A percentile compares a stretch with the other conserved stretches of the same genome.
These are phyloP conservation scores for Rhopalosiphum nymphaeae DNA, from an alignment of 2,888 invertebrate species.

Conservation along the genomic window DNA sequence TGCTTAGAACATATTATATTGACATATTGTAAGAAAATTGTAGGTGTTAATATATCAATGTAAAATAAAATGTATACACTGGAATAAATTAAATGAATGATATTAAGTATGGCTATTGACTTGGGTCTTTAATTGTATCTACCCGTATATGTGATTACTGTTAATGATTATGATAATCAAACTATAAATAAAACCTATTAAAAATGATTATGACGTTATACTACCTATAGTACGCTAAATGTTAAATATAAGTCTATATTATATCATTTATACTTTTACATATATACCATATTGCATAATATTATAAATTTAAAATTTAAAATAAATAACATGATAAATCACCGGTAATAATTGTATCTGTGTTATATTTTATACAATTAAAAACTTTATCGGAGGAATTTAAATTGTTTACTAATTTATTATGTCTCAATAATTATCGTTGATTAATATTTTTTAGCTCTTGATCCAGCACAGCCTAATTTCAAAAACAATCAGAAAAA, in stretches of 20 bases:
- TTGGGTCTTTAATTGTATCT: background rate
- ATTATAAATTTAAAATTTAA: background rate
- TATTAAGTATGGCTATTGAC: background rate
- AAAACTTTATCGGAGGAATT: background rate
- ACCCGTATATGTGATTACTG: background rate
- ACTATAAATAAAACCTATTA: background rate
- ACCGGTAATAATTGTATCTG: background rate
- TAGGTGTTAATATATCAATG: background rate
- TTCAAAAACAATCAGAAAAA: background rate
- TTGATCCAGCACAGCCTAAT: conserved; percentile 52
- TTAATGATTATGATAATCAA: background rate
- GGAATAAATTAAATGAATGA: background rate
- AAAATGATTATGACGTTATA: background rate
- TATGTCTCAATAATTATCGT: background rate
- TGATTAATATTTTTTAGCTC: conserved; percentile 26
- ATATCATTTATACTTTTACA: no score
- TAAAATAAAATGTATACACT: background rate
- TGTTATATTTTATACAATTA: background rate
- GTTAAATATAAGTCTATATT: background rate
- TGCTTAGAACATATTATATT: background rate
- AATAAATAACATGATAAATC: background rate
- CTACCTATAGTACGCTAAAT: background rate
- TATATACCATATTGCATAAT: background rate
- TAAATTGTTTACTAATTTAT: background rate
- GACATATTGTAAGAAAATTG: background rate